Conservation (phyloP, 2,888 invertebrate genomes). For the Oscheius myriophilus region DNA sequence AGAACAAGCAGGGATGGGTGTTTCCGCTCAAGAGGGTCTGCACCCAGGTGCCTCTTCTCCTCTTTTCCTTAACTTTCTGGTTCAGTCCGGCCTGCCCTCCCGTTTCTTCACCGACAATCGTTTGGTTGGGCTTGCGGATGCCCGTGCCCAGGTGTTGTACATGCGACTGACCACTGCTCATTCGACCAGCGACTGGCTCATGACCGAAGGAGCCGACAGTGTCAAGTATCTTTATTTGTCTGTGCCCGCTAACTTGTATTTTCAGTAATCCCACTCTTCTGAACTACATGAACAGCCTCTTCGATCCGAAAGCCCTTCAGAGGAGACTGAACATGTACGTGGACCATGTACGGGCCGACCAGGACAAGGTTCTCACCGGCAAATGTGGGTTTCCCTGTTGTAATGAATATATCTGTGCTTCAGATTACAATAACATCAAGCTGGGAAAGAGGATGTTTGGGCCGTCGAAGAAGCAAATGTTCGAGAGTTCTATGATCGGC, state of each 20-base stretch:
- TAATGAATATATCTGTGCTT: neutral
- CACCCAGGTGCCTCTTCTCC: constrained; percentile 36
- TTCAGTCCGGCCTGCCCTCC: constrained; percentile 36
- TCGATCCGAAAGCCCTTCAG: constrained; percentile 55
- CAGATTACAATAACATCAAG: constrained; percentile 68
- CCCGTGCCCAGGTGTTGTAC: constrained; percentile 42
- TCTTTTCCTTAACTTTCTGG: neutral
- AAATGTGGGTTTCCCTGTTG: constrained; percentile 47
- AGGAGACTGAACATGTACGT: constrained; percentile 56
- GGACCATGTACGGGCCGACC: constrained; percentile 54
- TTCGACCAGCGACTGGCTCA: constrained; percentile 12
- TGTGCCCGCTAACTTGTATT: neutral
- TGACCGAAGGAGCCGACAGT: neutral
- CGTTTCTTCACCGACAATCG: constrained; percentile 54
- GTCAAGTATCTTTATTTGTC: neutral
- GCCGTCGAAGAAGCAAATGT: constrained; percentile 66
- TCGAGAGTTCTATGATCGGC: constrained; percentile 63
- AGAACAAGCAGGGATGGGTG: constrained; percentile 58
- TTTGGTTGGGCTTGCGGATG: constrained; percentile 41
- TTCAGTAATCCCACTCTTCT: constrained; percentile 44
- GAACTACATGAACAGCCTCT: constrained; percentile 37
- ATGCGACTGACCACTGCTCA: constrained; percentile 32
- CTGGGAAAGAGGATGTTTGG: constrained; percentile 69
- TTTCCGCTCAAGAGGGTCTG: constrained; percentile 53
- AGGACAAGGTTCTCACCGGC: constrained; percentile 62